phyloP scores from a whole-genome alignment of 2,113 vertebrate species.

The Pedionomus torquatus region DNA sequence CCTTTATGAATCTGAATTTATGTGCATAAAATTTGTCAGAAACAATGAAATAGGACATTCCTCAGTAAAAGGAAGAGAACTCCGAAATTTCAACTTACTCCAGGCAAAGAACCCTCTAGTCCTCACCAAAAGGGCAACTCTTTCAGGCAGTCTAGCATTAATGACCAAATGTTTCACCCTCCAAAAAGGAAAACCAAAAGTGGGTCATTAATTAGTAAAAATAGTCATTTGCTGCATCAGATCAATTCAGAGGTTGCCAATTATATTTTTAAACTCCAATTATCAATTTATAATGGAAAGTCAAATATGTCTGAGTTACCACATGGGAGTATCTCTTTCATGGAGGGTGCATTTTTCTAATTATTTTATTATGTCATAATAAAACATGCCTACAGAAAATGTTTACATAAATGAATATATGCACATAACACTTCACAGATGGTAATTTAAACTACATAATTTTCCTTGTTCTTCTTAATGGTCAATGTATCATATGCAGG shows the following conservation, averaged over 20 bases:
- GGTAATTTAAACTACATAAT: neutral
- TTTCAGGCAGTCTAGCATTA: neutral
- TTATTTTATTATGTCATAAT: neutral
- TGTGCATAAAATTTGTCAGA: neutral
- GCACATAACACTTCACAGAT: neutral
- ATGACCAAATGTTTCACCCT: neutral
- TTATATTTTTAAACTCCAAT: constrained; percentile 3
- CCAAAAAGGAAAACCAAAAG: neutral
- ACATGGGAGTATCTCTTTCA: neutral
- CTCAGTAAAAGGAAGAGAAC: neutral
- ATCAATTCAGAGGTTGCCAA: neutral
- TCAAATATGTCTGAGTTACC: neutral
- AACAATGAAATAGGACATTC: neutral
- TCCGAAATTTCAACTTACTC: neutral
- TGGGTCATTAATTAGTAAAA: neutral
- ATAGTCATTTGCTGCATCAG: neutral
- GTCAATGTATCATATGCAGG: neutral
- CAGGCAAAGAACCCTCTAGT: neutral
- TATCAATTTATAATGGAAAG: constrained; percentile 16
- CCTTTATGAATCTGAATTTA: neutral
- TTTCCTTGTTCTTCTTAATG: neutral
- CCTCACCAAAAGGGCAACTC: neutral
- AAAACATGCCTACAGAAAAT: neutral
- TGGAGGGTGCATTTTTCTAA: neutral
- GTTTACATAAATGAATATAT: neutral